Evolutionary conservation across 2,113 vertebrate species (phyloP).

Genomic region (Gavia stellata): DNA sequence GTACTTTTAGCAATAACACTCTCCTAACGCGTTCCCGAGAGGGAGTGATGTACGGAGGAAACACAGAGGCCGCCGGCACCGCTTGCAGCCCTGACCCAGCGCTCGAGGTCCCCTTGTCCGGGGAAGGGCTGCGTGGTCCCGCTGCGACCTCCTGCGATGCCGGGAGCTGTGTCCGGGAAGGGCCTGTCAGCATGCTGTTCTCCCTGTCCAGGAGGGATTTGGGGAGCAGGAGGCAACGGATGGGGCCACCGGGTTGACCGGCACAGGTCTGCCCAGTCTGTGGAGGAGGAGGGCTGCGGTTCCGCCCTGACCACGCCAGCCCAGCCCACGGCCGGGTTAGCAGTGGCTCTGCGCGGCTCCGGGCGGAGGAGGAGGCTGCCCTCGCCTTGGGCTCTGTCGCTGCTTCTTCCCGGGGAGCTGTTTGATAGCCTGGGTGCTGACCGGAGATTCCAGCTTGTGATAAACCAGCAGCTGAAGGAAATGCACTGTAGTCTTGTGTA

Average conservation of each 20-base stretch:
- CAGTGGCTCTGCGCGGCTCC: not conserved
- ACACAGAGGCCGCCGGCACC: not conserved
- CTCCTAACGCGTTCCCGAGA: not conserved
- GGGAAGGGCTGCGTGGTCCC: accelerated
- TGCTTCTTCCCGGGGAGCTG: not conserved
- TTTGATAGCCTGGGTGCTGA: not conserved
- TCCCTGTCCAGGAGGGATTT: not conserved
- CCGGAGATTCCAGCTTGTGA: not conserved
- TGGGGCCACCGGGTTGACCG: accelerated
- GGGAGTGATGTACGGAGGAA: not conserved
- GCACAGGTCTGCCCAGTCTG: not conserved
- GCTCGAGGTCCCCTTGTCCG: accelerated
- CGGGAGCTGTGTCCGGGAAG: accelerated
- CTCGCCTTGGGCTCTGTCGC: not conserved
- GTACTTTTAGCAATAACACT: constrained; percentile 7
- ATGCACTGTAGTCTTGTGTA: not conserved
- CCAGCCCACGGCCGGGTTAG: not conserved
- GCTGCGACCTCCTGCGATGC: not conserved
- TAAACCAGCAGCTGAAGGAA: not conserved
- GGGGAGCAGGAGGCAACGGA: not conserved
- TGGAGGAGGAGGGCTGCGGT: accelerated
- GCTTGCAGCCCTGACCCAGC: not conserved
- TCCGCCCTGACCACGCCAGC: accelerated
- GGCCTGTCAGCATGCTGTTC: accelerated
- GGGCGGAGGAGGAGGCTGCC: not conserved